These are phyloP conservation scores for Hephaestus fuliginosus DNA, from an alignment of 2,797 vertebrate genomes.

Conservation along the genomic window DNA sequence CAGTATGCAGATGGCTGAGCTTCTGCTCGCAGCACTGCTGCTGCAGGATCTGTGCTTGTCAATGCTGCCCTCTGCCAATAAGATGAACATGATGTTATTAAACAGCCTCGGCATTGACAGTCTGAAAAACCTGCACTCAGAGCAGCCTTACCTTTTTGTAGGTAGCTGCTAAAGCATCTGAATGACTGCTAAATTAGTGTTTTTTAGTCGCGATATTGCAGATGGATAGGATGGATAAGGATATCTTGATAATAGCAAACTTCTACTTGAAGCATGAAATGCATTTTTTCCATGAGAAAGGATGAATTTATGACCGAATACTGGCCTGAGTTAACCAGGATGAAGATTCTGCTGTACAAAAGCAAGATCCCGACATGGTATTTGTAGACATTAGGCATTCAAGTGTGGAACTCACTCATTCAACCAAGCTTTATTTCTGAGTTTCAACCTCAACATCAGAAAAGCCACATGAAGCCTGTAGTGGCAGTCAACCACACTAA, in stretches of 20 bases:
- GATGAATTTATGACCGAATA: neutral
- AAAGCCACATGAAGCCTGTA: constrained; percentile 31
- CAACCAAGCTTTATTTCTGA: constrained; percentile 1
- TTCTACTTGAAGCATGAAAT: neutral
- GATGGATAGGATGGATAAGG: no score
- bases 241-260: neutral
- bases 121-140: constrained; percentile 19
- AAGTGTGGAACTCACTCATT: constrained; percentile 1
- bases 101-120: constrained; percentile 18
- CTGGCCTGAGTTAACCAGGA: neutral
- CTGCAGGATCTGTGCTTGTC: constrained; percentile 33
- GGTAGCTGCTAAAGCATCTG: neutral
- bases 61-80: constrained; percentile 18
- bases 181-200: neutral
- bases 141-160: neutral
- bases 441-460: constrained; percentile 19
- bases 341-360: neutral
- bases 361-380: neutral
- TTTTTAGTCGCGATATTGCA: neutral
- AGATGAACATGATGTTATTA: constrained; percentile 25
- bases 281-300: neutral
- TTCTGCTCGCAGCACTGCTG: constrained; percentile 19
- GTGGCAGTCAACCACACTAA: constrained; percentile 4
- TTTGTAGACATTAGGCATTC: constrained; percentile 8
- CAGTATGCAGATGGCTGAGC: constrained; percentile 17